Evolutionary conservation across 1,140 invertebrate genomes (phyloP).

Genomic region (Cherax quadricarinatus): DNA sequence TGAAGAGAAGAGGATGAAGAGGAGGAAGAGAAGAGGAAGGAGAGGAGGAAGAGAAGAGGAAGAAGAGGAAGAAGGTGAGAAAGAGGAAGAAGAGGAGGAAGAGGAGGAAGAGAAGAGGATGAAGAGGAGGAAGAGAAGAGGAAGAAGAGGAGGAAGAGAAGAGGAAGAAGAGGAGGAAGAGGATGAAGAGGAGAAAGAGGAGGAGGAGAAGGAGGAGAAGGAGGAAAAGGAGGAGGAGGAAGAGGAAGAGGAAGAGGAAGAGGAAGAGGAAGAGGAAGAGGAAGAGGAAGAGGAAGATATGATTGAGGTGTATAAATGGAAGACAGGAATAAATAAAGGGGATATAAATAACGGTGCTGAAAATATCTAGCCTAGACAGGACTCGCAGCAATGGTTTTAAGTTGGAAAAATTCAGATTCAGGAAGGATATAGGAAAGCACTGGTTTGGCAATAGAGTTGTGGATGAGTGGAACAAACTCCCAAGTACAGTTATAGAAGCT

Average conservation of each 20-base stretch:
- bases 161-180: not conserved
- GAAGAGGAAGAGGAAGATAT: too few species aligned
- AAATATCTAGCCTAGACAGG: too few species aligned
- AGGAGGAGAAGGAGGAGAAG: conserved; percentile 22
- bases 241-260: not conserved
- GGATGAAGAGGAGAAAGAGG: not conserved
- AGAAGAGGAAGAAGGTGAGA: not conserved
- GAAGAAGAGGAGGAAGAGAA: not conserved
- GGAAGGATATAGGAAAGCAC: too few species aligned
- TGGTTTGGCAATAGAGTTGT: too few species aligned
- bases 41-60: not conserved
- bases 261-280: not conserved
- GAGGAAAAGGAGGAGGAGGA: not conserved
- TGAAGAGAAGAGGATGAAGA: not conserved
- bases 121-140: not conserved
- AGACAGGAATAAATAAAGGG: too few species aligned
- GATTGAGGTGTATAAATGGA: too few species aligned
- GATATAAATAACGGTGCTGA: too few species aligned
- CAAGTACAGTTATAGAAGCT: too few species aligned
- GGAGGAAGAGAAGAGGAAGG: not conserved
- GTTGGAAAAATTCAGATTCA: too few species aligned
- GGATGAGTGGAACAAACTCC: too few species aligned
- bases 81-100: not conserved
- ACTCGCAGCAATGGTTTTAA: too few species aligned
- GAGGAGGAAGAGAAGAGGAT: not conserved